Evolutionary conservation across 1,140 invertebrate genomes (phyloP).

Genomic region (Drosophila pectinifera): DNA sequence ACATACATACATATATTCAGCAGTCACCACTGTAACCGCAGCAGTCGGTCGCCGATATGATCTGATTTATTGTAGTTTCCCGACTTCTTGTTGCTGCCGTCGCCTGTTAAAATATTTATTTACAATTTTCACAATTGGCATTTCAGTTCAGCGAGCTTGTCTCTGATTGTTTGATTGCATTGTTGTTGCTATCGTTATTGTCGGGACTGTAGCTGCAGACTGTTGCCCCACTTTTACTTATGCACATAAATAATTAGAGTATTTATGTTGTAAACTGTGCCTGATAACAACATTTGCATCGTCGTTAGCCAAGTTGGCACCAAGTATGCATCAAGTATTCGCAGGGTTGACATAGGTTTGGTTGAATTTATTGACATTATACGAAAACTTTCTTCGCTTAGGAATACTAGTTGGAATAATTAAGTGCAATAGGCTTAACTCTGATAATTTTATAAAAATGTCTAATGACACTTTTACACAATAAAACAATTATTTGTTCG

Average conservation of each 20-base stretch:
- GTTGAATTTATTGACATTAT: neutral
- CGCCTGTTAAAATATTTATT: slow-evolving; percentile 81
- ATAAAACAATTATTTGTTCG: no score
- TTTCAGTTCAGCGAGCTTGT: slow-evolving; percentile 64
- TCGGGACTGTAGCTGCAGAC: slow-evolving; percentile 32
- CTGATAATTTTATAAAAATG: no score
- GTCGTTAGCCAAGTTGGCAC: slow-evolving; percentile 38
- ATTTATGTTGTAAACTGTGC: slow-evolving; percentile 43
- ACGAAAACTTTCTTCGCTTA: neutral
- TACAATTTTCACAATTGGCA: slow-evolving; percentile 82
- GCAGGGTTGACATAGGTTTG: slow-evolving; percentile 4
- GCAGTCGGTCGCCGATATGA: slow-evolving; percentile 67
- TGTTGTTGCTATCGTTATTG: slow-evolving; percentile 32
- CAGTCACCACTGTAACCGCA: slow-evolving; percentile 49
- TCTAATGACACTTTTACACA: no score
- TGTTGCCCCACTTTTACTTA: slow-evolving; percentile 68
- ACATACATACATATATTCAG: slow-evolving; percentile 9
- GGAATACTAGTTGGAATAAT: neutral
- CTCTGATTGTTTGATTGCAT: slow-evolving; percentile 61
- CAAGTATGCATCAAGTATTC: slow-evolving; percentile 24
- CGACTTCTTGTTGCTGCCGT: slow-evolving; percentile 66
- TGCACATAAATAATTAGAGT: slow-evolving; percentile 61
- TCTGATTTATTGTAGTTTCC: slow-evolving; percentile 78
- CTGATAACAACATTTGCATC: slow-evolving; percentile 53
- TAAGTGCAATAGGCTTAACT: neutral